A percentile compares a stretch with the other conserved stretches of the same genome.
Evolutionary conservation across 2,888 invertebrate genomes (phyloP).

Genomic region (Nezara viridula): DNA sequence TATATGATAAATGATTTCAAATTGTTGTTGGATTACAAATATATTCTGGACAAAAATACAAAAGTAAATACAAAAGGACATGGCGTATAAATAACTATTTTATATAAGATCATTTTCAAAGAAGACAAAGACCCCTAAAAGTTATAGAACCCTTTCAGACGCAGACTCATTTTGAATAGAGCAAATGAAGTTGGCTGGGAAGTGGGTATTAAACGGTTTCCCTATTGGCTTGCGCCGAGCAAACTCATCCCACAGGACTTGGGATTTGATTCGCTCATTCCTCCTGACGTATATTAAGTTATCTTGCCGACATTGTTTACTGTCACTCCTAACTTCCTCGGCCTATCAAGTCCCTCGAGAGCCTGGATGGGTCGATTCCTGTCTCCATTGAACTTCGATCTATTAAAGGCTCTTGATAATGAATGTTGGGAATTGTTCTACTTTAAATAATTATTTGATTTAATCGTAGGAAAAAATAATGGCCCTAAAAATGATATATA

Average conservation of each 20-base stretch:
- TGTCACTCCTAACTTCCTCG: constrained; percentile 8
- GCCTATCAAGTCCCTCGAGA: not conserved
- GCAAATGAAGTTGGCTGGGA: not conserved
- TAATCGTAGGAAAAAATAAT: too few relatives aligned
- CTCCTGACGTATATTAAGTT: constrained; percentile 33
- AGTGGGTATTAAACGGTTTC: constrained; percentile 13
- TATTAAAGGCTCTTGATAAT: not conserved
- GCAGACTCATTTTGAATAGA: not conserved
- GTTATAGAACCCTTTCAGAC: not conserved
- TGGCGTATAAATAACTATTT: not conserved
- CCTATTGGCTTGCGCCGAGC: not conserved
- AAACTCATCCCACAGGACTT: not conserved
- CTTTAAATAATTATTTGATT: too few relatives aligned
- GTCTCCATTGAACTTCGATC: not conserved
- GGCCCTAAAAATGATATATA: too few relatives aligned
- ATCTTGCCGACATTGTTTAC: constrained; percentile 25
- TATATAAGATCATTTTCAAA: not conserved
- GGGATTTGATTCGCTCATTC: constrained; percentile 13
- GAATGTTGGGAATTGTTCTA: not conserved
- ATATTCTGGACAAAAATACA: not conserved
- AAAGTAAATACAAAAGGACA: not conserved
- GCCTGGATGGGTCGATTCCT: not conserved
- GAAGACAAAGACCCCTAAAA: not conserved
- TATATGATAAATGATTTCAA: too few relatives aligned
- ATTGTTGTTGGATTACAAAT: not conserved